A percentile compares a stretch with the other conserved stretches of the same genome.
Evolutionary conservation across 2,888 invertebrate species (phyloP).

Genomic region (Drosophila aldrichi): DNA sequence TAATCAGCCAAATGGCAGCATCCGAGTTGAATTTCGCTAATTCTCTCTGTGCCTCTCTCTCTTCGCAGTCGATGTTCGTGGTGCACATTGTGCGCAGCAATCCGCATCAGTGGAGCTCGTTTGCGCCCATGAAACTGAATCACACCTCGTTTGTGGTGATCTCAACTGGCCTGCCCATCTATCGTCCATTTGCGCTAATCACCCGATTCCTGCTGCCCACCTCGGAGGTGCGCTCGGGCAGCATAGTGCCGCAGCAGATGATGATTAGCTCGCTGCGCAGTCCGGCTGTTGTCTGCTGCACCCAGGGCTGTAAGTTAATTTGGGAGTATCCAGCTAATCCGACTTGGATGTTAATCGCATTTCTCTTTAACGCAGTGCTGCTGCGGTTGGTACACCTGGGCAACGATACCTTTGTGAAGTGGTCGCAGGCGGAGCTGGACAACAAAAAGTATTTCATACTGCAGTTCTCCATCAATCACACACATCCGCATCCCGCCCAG

Average conservation of each 20-base stretch:
- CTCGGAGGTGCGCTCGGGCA: conserved; percentile 72
- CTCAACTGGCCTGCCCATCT: conserved; percentile 80
- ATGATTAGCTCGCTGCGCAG: conserved; percentile 83
- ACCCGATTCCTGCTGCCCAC: conserved; percentile 82
- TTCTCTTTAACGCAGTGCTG: conserved; percentile 57
- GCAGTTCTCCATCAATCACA: conserved; percentile 82
- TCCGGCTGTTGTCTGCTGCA: conserved; percentile 83
- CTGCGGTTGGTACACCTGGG: conserved; percentile 77
- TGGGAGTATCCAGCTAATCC: neutral
- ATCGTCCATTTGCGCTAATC: conserved; percentile 82
- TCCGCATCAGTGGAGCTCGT: conserved; percentile 83
- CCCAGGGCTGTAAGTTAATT: conserved; percentile 83
- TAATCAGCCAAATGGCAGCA: conserved; percentile 1
- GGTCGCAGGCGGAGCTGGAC: conserved; percentile 80
- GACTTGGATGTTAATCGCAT: conserved; percentile 16
- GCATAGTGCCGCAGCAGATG: conserved; percentile 75
- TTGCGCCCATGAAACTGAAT: conserved; percentile 79
- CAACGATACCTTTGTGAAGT: conserved; percentile 81
- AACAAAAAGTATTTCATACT: conserved; percentile 83
- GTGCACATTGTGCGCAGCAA: conserved; percentile 83
- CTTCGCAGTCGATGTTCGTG: conserved; percentile 76
- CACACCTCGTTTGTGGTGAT: conserved; percentile 83
- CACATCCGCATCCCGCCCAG: conserved; percentile 79
- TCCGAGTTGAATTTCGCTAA: neutral
- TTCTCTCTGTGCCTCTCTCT: neutral